Base-by-base conservation (phyloP, 2,797 vertebrate genomes). In the Ctenochaetus hawaiiensis region DNA sequence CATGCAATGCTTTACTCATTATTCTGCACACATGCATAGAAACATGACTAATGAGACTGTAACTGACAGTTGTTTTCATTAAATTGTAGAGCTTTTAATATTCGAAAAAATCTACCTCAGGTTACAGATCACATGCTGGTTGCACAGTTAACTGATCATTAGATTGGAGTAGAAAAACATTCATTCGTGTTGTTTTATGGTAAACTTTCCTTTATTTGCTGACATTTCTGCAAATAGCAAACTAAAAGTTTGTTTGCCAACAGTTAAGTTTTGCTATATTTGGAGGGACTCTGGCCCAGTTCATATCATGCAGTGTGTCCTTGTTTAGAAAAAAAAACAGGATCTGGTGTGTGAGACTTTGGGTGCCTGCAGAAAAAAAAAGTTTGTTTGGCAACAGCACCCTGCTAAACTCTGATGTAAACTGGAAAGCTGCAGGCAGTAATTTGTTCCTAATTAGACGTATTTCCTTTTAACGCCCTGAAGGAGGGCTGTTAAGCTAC, bases 361-460 rank as follows among this genome's bases (percentile, higher is more conserved):
- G 14, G 22, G 43, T 39, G 60, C n/a, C 52, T 62, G 59, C 3
- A 47, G 11, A 20, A 67, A 59, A 34, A 34, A 34, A 4, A 64
- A 72, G 43, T 68, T 61, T 69, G 48, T 78, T 79, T 52, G 68
- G 53, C 49, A 34, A 0, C 65, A 61, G 63, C 67, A 17, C 23
- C 22, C 78, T 43, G 56, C 52, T 69, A 5, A 17, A 71, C 49
- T 79, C 51, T 68, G 73, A 44, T 75, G 73, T 63, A 48, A 79
- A 81, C 66, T 70, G 30, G 65, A 73, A 70, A 79, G 78, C 78
- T 81, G 76, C 58, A 45, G 75, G 78, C 57, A 60, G 30, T 82
- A 53, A 68, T 83, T 84, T 18, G 30, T 61, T 71, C n/a, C 71
- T 87, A 84, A 90, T 90, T 85, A 84, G 75, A 73, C 68, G 8